These are phyloP conservation scores for Schrankia costaestrigalis DNA, from an alignment of 2,888 invertebrate species.

Conservation along the genomic window DNA sequence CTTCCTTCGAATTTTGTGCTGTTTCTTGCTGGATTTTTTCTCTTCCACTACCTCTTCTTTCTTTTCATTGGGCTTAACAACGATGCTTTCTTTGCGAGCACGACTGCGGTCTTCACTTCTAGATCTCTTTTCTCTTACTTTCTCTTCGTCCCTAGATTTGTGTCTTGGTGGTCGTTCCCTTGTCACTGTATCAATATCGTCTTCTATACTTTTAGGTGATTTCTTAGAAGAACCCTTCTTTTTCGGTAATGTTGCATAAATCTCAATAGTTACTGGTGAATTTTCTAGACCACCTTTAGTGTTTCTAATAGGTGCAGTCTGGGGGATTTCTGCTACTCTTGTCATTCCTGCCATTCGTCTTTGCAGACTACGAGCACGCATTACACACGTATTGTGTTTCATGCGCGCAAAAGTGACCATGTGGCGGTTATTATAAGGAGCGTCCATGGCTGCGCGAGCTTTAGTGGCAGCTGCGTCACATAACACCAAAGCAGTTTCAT, in stretches of 20 bases:
- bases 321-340: conserved; percentile 80
- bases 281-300: conserved; percentile 87
- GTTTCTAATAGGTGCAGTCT: conserved; percentile 86
- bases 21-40: conserved; percentile 89
- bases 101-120: conserved; percentile 93
- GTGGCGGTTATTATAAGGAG: conserved; percentile 95
- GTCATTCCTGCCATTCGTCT: conserved; percentile 87
- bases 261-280: conserved; percentile 90
- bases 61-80: conserved; percentile 79
- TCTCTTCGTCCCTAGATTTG: conserved; percentile 86
- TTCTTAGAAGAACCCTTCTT: conserved; percentile 87
- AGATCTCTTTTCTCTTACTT: conserved; percentile 87
- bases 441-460: conserved; percentile 95
- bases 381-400: conserved; percentile 96
- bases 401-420: conserved; percentile 94
- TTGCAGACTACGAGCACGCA: conserved; percentile 93
- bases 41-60: conserved; percentile 84
- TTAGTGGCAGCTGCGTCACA: conserved; percentile 93
- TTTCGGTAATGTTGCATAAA: conserved; percentile 94
- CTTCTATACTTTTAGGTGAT: conserved; percentile 84
- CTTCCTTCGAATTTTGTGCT: conserved; percentile 93
- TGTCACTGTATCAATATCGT: conserved; percentile 86
- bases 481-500: conserved; percentile 89
- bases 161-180: conserved; percentile 87
- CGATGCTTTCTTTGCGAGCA: conserved; percentile 85